Base-by-base conservation (phyloP, 2,113 vertebrate species). In the Tragelaphus buxtoni region DNA sequence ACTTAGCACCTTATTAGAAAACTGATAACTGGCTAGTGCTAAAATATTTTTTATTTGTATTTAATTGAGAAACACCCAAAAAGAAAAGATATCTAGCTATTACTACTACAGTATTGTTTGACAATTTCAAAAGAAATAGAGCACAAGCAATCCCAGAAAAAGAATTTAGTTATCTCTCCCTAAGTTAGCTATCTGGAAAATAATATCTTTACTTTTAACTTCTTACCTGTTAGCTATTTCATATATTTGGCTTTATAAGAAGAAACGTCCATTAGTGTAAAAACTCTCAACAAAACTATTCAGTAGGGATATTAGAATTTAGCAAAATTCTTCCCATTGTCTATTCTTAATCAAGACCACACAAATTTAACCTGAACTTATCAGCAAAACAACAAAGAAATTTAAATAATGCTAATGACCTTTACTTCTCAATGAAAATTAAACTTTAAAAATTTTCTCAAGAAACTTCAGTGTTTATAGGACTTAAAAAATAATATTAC, bases 1-100 rank as follows among this genome's bases (percentile, higher is more conserved):
- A 95, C 72, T 96, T 92, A 95, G 12, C 55, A 35, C 8, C 89
- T 89, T 90, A 92, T 92, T n/a, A 53, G 26, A 89, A 97, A 93
- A 91, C 1, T 92, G 74, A 83, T 63, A 97, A 83, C 20, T 28
- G 85, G 35, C 28, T 53, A 47, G 24, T 28, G 91, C 35, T 72
- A 95, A 96, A 93, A 91, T 65, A 91, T 79, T 76, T 24, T 90
- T 86, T 88, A 83, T 80, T 87, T 89, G 30, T 47, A 26, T 24
- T 96, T 95, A 95, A n/a, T n/a, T n/a, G n/a, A 94, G 82, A 88
- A 94, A 81, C n/a, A 86, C 22, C 3, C 18, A 83, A 28, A 83
- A 47, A 72, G 39, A 5, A 58, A 93, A 90, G 53, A 20, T 82
- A 90, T 77, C 90, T 83, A 92, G 60, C 22, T 79, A 87, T 84